Conservation (phyloP, 2,113 vertebrate species). For the Phylloscopus whistleri region DNA sequence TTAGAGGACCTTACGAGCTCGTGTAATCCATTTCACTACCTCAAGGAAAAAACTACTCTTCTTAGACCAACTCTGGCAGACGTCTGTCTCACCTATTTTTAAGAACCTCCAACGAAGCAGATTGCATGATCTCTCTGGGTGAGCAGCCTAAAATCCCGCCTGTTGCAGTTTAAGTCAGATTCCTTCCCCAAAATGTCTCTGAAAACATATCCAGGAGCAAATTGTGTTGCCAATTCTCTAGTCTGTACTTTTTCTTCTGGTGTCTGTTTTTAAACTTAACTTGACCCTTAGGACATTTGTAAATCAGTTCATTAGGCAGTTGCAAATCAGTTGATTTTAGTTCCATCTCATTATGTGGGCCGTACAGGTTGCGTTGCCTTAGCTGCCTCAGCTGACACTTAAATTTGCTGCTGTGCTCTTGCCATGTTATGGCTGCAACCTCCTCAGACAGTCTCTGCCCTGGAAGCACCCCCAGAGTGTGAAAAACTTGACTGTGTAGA, state of each 20-base stretch:
- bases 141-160: neutral
- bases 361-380: neutral
- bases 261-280: neutral
- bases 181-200: neutral
- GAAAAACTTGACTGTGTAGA: neutral
- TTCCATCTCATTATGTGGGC: neutral
- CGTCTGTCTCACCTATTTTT: neutral
- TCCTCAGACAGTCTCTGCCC: neutral
- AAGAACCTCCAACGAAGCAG: neutral
- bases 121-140: neutral
- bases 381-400: accelerated
- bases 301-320: neutral
- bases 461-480: neutral
- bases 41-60: conserved; percentile 36
- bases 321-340: neutral
- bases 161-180: neutral
- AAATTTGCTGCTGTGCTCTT: neutral
- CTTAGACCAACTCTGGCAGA: conserved; percentile 4
- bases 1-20: neutral
- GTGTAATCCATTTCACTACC: neutral
- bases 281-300: neutral
- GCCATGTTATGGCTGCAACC: neutral
- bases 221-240: neutral
- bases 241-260: neutral
- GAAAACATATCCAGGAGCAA: neutral